A percentile compares a stretch with the other conserved stretches of the same genome.
Conservation (phyloP, 2,797 vertebrate species). For the Acrossocheilus fasciatus region DNA sequence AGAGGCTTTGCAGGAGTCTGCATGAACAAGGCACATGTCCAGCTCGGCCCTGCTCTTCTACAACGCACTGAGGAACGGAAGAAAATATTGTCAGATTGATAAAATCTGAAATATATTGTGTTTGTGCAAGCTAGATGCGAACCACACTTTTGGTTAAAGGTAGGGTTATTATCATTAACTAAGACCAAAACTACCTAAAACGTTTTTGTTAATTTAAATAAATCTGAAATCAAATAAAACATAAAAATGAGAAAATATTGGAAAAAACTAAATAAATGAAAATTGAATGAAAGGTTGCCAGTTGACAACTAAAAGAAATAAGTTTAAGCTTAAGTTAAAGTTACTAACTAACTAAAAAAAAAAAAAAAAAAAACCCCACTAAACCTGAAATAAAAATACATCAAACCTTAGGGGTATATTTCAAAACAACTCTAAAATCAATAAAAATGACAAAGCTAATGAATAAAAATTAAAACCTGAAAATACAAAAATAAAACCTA, state of each 20-base stretch:
- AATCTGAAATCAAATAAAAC: background rate
- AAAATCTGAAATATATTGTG: background rate
- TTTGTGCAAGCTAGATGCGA: background rate
- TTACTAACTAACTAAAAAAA: too few species aligned
- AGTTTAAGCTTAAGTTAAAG: too few species aligned
- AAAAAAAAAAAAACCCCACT: too few species aligned
- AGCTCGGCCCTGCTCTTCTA: background rate
- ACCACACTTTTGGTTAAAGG: background rate
- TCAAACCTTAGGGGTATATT: background rate
- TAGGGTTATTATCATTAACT: background rate
- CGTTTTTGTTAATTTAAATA: background rate
- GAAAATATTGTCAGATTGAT: background rate
- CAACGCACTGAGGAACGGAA: background rate
- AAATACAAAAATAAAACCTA: too few species aligned
- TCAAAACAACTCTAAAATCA: background rate
- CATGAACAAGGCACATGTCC: slow-evolving; percentile 1
- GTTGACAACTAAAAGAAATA: too few species aligned
- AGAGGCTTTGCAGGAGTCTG: background rate
- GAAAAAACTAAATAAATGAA: too few species aligned
- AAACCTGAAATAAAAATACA: too few species aligned
- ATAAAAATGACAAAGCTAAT: background rate
- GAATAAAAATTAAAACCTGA: background rate
- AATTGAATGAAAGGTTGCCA: too few species aligned
- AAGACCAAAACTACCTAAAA: background rate
- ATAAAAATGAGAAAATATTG: too few species aligned